Base-by-base conservation (phyloP, 1,140 invertebrate genomes). In the Kradibia gibbosae region DNA sequence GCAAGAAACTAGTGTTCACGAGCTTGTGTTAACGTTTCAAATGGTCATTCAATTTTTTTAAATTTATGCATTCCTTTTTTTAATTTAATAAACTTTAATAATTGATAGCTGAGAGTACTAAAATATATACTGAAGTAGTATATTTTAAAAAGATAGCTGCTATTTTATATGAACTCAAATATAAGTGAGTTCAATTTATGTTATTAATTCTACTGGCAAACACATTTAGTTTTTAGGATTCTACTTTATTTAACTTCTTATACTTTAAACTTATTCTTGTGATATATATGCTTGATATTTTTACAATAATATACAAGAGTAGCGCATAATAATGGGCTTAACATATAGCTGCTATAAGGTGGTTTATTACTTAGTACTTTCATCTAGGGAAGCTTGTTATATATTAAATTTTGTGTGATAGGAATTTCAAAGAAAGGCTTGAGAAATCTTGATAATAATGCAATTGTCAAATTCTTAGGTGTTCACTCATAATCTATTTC, bases 401-500 rank as follows among this genome's bases (percentile, higher is more conserved):
- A 45, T 39, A 25, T 71, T n/a, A 71, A 71, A n/a, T 10, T 25
- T 25, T 7, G 45, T 45, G 67, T 60, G 55, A 25, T 50, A 77
- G 65, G 57, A 77, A 65, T 34, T 50, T 50, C 25, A 62, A 65
- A 65, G 53, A 65, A 77, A 53, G 65, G 75, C 75, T 17, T 25
- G 75, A 60, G 42, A 65, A 77, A 65, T 65, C 75, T 77, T 15
- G 75, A 17, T 42, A 48, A 50, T 77, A 77, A 77, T 36, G 28
- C 75, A 60, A 77, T 77, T 77, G 65, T n/a, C 36, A 45, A 42
- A 39, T n/a, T 25, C 60, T 34, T 50, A 48, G 28, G 22, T 81
- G 75, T 57, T 78, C 77, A 74, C 71, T 80, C 76, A 79, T 72
- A 72, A 72, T 72, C 71, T 72, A 13, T 34, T 31, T 15, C 45